Evolutionary conservation across 2,113 vertebrate species (phyloP), one percentile per base, ranked within the genome.

Genomic region (Xiphophorus maculatus): DNA sequence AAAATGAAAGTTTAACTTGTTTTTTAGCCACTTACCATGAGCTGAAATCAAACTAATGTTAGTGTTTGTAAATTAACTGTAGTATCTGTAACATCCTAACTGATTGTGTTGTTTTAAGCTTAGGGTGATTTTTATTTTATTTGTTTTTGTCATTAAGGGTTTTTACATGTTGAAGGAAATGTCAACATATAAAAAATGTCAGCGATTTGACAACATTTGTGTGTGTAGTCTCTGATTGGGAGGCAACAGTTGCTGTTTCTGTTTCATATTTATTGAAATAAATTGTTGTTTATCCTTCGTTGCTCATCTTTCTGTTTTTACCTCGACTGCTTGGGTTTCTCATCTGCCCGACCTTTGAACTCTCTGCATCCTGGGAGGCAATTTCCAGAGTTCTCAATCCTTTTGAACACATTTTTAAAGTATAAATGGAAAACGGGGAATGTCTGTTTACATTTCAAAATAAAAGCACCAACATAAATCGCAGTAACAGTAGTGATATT

Each of bases 81-180:
- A 73, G 68, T 94, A 92, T 95, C 95, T 96, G 93, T 94, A 96
- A 91, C 95, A 95, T 94, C 94, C 95, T 93, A 95, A 96, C 95
- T 97, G 95, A 97, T 96, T 96, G 95, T 97, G 51, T n/a, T 25
- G 96, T 96, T 96, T 96, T 97, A 96, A 96, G 63, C 66, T 73
- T 85, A 44, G 71, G 60, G 75, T 96, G 90, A 93, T 94, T 96
- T 96, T 95, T 33, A 33, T 33, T 33, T 33, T 33, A 5, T 32
- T 33, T 35, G 1, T 9, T 35, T 37, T 37, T 37, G 94, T 95
- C 95, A 96, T 94, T 37, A 95, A 95, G 96, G 96, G 97, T 97
- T 96, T 42, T 97, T 97, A 89, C 96, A 97, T 96, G 96, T 97
- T 96, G 66, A 84, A 94, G 93, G 90, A 87, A 82, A 91, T 91